These are phyloP conservation scores for Eupithecia tripunctaria DNA, from an alignment of 2,888 invertebrate species.

Conservation along the genomic window DNA sequence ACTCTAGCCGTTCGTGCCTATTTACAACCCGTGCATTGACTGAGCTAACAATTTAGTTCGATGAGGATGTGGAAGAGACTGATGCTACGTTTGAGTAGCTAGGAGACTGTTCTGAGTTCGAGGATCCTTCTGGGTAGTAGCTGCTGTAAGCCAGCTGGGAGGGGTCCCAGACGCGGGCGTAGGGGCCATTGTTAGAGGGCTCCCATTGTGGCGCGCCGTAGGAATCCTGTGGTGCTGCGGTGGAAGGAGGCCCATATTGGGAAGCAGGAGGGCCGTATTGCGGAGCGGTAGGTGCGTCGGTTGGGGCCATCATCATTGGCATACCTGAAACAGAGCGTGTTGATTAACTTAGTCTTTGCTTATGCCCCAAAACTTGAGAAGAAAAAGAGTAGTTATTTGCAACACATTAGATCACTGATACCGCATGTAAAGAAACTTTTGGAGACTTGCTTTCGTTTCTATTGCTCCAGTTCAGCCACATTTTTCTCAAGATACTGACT, in stretches of 20 bases:
- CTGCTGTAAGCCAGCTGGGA: slow-evolving; percentile 89
- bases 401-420: neutral
- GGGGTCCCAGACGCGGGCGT: slow-evolving; percentile 91
- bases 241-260: slow-evolving; percentile 79
- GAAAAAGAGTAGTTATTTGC: neutral
- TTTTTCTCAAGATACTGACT: neutral
- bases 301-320: slow-evolving; percentile 88
- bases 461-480: neutral
- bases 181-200: slow-evolving; percentile 89
- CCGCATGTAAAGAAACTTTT: neutral
- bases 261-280: slow-evolving; percentile 89
- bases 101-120: slow-evolving; percentile 82
- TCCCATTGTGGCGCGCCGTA: slow-evolving; percentile 88
- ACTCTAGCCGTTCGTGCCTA: slow-evolving; percentile 75
- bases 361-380: neutral
- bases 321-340: slow-evolving; percentile 80
- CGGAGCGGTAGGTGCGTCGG: slow-evolving; percentile 85
- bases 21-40: slow-evolving; percentile 59
- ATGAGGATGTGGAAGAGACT: slow-evolving; percentile 68
- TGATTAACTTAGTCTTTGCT: neutral
- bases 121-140: slow-evolving; percentile 87
- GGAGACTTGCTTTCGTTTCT: neutral
- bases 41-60: slow-evolving; percentile 56
- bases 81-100: slow-evolving; percentile 81
- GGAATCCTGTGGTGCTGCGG: slow-evolving; percentile 87